These are phyloP conservation scores for Erethizon dorsatum DNA, from an alignment of 2,797 vertebrate genomes.

Conservation along the genomic window DNA sequence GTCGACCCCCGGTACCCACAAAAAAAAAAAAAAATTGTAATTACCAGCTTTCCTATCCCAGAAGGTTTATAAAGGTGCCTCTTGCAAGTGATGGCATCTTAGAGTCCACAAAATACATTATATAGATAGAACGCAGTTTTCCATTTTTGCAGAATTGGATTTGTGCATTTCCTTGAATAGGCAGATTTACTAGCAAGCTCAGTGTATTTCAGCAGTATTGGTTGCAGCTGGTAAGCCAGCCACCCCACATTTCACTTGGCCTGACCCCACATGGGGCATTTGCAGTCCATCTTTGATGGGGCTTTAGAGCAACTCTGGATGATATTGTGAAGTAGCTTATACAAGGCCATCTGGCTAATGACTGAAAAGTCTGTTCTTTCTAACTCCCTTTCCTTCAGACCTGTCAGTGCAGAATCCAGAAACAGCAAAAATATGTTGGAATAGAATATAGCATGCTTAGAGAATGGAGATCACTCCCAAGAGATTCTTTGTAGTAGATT, in stretches of 20 bases:
- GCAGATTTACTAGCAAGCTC: background rate
- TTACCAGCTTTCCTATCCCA: background rate
- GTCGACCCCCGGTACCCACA: no score
- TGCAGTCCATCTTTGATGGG: background rate
- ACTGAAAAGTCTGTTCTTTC: conserved; percentile 35
- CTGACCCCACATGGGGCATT: background rate
- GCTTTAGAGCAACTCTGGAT: background rate
- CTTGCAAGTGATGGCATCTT: conserved; percentile 15
- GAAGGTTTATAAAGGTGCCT: background rate
- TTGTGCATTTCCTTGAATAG: background rate
- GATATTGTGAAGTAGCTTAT: background rate
- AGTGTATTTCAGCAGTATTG: background rate
- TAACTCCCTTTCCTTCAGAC: conserved; percentile 20
- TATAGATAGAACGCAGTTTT: conserved; percentile 7
- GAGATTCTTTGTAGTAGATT: conserved; percentile 29
- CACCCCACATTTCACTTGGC: background rate
- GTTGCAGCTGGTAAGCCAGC: background rate
- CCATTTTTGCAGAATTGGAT: conserved; percentile 51
- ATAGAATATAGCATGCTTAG: conserved; percentile 32
- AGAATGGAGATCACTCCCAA: conserved; percentile 34
- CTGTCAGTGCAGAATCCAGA: conserved; percentile 51
- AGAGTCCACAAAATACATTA: conserved; percentile 27
- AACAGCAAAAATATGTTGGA: conserved; percentile 25
- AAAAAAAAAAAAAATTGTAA: background rate
- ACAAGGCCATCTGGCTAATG: background rate